A percentile compares a stretch with the other conserved stretches of the same genome.
Evolutionary conservation across 64 coral and sea anemone genomes (phyloP).

Genomic region (Montipora capricornis): DNA sequence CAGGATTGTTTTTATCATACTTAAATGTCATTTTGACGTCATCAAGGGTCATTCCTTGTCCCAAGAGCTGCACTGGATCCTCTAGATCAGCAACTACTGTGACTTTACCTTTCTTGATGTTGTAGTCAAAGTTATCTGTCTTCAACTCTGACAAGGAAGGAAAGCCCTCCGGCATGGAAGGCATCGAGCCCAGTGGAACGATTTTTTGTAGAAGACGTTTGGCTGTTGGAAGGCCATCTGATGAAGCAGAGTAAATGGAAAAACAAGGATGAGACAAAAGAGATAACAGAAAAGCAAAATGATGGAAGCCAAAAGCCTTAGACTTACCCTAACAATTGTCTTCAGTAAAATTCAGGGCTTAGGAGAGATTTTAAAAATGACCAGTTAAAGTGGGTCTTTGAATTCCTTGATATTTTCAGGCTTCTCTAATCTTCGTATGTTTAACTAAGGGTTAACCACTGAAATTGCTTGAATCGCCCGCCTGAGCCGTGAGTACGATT

Average conservation of each 20-base stretch:
- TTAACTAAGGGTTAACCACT: no score
- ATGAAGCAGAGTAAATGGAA: not conserved
- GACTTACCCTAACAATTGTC: no score
- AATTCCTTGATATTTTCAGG: no score
- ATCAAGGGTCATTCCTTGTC: conserved; percentile 78
- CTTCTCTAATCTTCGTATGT: no score
- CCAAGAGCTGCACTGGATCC: conserved; percentile 81
- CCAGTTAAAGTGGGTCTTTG: no score
- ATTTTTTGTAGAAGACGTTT: conserved; percentile 71
- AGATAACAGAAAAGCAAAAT: no score
- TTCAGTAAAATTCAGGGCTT: no score
- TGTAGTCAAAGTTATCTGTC: conserved; percentile 72
- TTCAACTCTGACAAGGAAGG: conserved; percentile 61
- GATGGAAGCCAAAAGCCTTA: no score
- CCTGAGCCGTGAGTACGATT: no score
- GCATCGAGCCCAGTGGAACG: conserved; percentile 53
- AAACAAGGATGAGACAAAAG: no score
- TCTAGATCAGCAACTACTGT: conserved; percentile 68
- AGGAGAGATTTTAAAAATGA: no score
- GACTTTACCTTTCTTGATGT: conserved; percentile 51
- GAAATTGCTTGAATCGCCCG: no score
- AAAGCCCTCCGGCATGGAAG: conserved; percentile 68
- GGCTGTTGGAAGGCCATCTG: conserved; percentile 56
- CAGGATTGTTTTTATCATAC: conserved; percentile 71
- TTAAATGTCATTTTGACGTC: conserved; percentile 84